phyloP scores from a whole-genome alignment of 2,888 invertebrate genomes.

The Myopa testacea region DNA sequence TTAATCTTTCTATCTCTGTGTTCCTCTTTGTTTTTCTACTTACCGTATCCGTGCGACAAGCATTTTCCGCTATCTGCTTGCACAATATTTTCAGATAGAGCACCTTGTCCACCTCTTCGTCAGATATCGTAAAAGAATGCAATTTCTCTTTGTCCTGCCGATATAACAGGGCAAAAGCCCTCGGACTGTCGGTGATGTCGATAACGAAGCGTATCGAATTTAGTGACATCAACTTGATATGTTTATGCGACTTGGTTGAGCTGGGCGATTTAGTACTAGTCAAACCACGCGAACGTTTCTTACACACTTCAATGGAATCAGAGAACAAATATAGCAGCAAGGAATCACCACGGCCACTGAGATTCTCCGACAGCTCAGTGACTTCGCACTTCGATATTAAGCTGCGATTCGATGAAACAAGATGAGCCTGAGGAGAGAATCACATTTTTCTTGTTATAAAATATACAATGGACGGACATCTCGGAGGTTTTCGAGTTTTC shows the following conservation, averaged over 20 bases:
- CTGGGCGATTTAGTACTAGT: constrained; percentile 79
- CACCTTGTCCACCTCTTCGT: constrained; percentile 85
- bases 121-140: constrained; percentile 87
- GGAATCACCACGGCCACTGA: constrained; percentile 88
- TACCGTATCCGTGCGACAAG: constrained; percentile 93
- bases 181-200: constrained; percentile 89
- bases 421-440: constrained; percentile 75
- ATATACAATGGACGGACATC: not conserved
- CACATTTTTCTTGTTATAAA: not conserved
- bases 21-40: constrained; percentile 60
- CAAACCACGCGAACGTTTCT: constrained; percentile 83
- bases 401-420: constrained; percentile 92
- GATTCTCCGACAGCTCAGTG: constrained; percentile 84
- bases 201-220: constrained; percentile 91
- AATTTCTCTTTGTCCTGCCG: constrained; percentile 90
- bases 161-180: constrained; percentile 90
- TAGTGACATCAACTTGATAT: constrained; percentile 88
- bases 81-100: constrained; percentile 86
- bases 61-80: constrained; percentile 91
- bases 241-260: constrained; percentile 88
- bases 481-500: not conserved
- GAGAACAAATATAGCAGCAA: constrained; percentile 93
- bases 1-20: too few relatives aligned
- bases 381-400: constrained; percentile 91
- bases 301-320: constrained; percentile 93